Evolutionary conservation across 2,113 vertebrate species (phyloP), one percentile per base, ranked within the genome.

Genomic region (Martes martes): DNA sequence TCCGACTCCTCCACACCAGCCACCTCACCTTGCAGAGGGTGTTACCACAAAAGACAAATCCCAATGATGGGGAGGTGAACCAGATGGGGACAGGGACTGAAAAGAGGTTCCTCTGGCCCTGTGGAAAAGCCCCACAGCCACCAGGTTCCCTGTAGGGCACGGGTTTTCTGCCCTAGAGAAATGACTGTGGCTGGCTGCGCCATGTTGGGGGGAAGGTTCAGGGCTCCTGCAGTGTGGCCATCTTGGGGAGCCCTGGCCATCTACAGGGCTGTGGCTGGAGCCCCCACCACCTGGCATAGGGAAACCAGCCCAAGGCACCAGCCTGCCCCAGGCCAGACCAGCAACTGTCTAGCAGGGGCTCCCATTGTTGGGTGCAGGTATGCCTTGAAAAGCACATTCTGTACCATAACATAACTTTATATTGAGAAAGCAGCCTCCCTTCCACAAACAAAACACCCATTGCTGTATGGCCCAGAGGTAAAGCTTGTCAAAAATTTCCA

Each of bases 361-460:
- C 65, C 59, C 69, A 55, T 45, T 7, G 5, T 11, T 8, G 0
- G 24, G 73, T 24, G 28, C 1, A 33, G 65, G n/a, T 28, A 23
- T 7, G 11, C 69, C 47, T n/a, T 57, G 63, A 74, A 47, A 93
- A 63, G 57, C 69, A 93, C 39, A 11, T 65, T 96, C 87, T 76
- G 14, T 42, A 52, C 63, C 28, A 45, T 23, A 65, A 83, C 39
- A 47, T 83, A 57, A 55, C 23, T 73, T 59, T 28, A 50, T 36
- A n/a, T 86, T 92, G 42, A 33, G 36, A 89, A 59, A 86, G 55
- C 65, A 80, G 57, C 55, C 55, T 18, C 50, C 33, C 33, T 33
- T 36, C 84, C 81, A 79, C 42, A 82, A 79, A 45, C 47, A 61
- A 78, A 45, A 55, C 65, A 21, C 73, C 50, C 31, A 7, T 9